Evolutionary conservation across 2,888 invertebrate genomes (phyloP).

Genomic region (Timema cristinae): DNA sequence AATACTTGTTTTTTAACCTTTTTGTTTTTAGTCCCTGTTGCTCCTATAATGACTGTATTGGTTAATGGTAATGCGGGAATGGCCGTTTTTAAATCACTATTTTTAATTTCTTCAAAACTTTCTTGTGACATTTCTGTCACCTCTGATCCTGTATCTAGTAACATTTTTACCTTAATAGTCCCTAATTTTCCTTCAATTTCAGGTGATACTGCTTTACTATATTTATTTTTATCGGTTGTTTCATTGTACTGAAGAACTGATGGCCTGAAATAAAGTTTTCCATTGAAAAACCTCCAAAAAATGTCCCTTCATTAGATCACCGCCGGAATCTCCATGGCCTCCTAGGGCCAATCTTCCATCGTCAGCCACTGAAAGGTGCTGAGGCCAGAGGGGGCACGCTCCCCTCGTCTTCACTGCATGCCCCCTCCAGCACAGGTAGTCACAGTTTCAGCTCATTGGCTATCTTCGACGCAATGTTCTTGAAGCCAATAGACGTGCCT

Average conservation of each 20-base stretch:
- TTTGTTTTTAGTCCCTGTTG: no score
- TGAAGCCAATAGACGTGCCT: constrained; percentile 96
- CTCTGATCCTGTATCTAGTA: no score
- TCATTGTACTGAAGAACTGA: neutral
- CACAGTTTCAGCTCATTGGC: constrained; percentile 99
- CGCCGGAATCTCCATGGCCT: constrained; percentile 29
- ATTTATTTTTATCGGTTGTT: no score
- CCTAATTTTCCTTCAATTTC: no score
- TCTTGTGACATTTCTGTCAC: no score
- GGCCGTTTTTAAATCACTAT: no score
- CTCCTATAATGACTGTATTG: no score
- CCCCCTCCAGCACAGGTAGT: constrained; percentile 59
- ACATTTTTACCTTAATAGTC: no score
- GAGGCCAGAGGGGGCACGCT: constrained; percentile 24
- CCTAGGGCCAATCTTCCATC: constrained; percentile 30
- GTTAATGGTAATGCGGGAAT: no score
- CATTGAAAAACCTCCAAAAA: neutral
- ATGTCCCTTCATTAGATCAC: constrained; percentile 18
- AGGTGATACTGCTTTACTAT: no score
- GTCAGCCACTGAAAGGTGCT: constrained; percentile 29
- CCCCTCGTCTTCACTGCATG: constrained; percentile 28
- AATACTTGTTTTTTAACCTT: no score
- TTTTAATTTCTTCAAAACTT: no score
- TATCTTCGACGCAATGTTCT: constrained; percentile 99
- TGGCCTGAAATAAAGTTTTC: constrained; percentile 7